Base-by-base conservation (phyloP, 2,888 invertebrate species). In the Acanthosepion esculentum region DNA sequence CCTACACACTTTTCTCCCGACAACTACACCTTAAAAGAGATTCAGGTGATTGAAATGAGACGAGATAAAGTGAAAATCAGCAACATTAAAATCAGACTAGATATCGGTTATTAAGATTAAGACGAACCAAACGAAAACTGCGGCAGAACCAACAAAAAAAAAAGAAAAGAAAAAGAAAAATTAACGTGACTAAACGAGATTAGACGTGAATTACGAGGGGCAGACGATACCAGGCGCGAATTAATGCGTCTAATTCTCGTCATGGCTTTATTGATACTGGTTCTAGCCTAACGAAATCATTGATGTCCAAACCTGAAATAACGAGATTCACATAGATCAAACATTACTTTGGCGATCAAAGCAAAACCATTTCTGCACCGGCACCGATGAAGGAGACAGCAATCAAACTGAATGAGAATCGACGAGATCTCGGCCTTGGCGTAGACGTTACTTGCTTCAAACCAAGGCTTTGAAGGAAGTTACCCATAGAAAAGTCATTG, bases 241-340 rank as follows among this genome's bases (percentile, higher is more conserved):
- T 78, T 78, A 78, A n/a, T n/a, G n/a, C 78, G 78, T 15, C n/a
- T 10, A 78, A 78, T 78, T 78, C n/a, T 12, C n/a, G n/a, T 18
- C 78, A n/a, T 78, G 3, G n/a, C n/a, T n/a, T n/a, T 78, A 78
- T 78, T 78, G 59, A 78, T 78, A n/a, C 2, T 33, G 78, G n/a
- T 15, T 78, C 78, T 1, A 78, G n/a, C n/a, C 78, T 12, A 78
- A 78, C 78, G n/a, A 78, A 78, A 78, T 78, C n/a, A 78, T 78
- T 78, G 78, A 78, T 78, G 78, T 78, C 78, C 15, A n/a, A 78
- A 78, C 78, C n/a, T 15, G 78, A 78, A 78, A 78, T 78, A 78
- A 78, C 78, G 78, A 15, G 78, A 78, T 78, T 78, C 78, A 78
- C n/a, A n/a, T 78, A 78, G 78, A 78, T 78, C 78, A 78, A 78